Evolutionary conservation across 1,140 invertebrate species (phyloP).

Genomic region (Mizuhopecten yessoensis): DNA sequence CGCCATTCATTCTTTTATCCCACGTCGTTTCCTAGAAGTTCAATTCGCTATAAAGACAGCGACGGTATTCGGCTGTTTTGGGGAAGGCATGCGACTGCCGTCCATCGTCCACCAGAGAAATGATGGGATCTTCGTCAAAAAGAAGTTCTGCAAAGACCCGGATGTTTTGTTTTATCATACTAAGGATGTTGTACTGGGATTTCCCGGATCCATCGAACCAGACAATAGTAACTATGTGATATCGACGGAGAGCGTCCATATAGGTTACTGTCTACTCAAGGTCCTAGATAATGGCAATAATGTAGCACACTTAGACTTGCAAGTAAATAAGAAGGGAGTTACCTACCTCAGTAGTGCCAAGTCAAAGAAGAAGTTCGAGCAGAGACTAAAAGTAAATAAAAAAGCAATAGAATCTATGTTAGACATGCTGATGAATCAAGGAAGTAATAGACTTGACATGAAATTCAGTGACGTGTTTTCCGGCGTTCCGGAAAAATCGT

Average conservation of each 20-base stretch:
- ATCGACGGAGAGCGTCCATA: slow-evolving; percentile 52
- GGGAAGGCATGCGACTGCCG: slow-evolving; percentile 56
- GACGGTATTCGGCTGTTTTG: slow-evolving; percentile 56
- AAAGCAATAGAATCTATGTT: slow-evolving; percentile 61
- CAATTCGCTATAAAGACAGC: slow-evolving; percentile 51
- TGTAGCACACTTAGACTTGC: slow-evolving; percentile 47
- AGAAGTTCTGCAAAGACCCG: slow-evolving; percentile 52
- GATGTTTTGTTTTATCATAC: slow-evolving; percentile 57
- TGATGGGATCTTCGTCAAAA: slow-evolving; percentile 58
- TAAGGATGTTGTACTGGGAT: slow-evolving; percentile 50
- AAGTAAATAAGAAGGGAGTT: slow-evolving; percentile 51
- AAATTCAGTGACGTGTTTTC: slow-evolving; percentile 60
- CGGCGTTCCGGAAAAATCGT: slow-evolving; percentile 52
- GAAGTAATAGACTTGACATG: slow-evolving; percentile 52
- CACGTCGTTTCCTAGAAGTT: slow-evolving; percentile 54
- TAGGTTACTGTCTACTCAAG: slow-evolving; percentile 58
- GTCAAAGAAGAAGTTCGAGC: slow-evolving; percentile 49
- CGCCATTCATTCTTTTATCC: slow-evolving; percentile 53
- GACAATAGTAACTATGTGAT: slow-evolving; percentile 59
- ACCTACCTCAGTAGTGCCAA: slow-evolving; percentile 55
- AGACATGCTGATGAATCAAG: slow-evolving; percentile 51
- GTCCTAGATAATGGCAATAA: slow-evolving; percentile 58
- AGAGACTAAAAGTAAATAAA: slow-evolving; percentile 52
- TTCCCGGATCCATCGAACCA: slow-evolving; percentile 49
- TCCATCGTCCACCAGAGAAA: slow-evolving; percentile 52